Base-by-base conservation (phyloP, 2,797 vertebrate genomes). In the Tragelaphus oryx region DNA sequence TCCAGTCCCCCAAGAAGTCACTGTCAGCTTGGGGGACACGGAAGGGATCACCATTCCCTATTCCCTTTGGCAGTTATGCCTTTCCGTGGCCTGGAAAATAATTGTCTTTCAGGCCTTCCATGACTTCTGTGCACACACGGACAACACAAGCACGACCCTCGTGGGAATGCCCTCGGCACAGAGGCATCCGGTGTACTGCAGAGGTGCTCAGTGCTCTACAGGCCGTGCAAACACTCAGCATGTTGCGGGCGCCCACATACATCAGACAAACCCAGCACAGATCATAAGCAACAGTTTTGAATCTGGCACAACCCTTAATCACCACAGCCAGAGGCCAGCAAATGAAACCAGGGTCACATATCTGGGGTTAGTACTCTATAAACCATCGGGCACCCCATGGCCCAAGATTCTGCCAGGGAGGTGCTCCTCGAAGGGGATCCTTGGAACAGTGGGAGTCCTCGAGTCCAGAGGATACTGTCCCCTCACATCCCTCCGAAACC, bases 381-480 rank as follows among this genome's bases (percentile, higher is more conserved):
- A 94, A 87, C 78, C 78, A 22, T 95, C 37, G 57, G 95, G 92
- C 87, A 88, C 80, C 68, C 18, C 50, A 11, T 14, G 93, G 68
- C 54, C 89, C 87, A 22, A 11, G 20, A 52, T 41, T 55, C 82
- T 84, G 30, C 80, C 68, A 37, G 46, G 44, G 91, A 93, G 59
- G 60, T 76, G 33, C 46, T 89, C 91, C 57, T 59, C 76, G 54
- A 91, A 89, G 26, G 88, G 68, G 81, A 4, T 54, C 30, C 59
- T 37, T 37, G 62, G 89, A 78, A 30, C 94, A 26, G 8, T 20
- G 30, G 88, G 68, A 84, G 8, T 71, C 44, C 68, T 50, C 46
- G 22, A 59, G 4, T 90, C 78, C 85, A 81, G 54, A 96, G 2
- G 96, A 87, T 28, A 22, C 96, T 97, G 95, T 97, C 97, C 95